Base-by-base conservation (phyloP, 1,140 invertebrate species). In the Musca vetustissima region DNA sequence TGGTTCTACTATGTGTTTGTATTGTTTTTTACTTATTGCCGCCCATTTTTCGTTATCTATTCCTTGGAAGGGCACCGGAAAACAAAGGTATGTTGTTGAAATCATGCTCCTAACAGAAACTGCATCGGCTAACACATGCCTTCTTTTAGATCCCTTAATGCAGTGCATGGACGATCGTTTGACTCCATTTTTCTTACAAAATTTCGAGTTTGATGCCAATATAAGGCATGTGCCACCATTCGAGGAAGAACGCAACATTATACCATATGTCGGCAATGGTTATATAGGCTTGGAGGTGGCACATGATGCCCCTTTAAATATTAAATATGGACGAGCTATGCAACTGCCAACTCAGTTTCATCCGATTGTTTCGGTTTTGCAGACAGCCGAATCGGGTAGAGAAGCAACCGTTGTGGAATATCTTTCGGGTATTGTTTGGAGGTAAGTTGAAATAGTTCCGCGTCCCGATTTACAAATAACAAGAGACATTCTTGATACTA, bases 251-350 rank as follows among this genome's bases (percentile, higher is more conserved):
- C 84, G 87, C 61, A 83, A 86, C 66, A 92, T 88, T 78, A 85
- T 91, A 75, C 89, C 91, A 74, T 93, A 93, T 80, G 86, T 93
- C 28, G 93, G 92, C 65, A 94, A 95, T 85, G 92, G 93, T 4
- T 83, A 90, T 61, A 83, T 93, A 71, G 92, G 90, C 0, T 73
- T 91, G 22, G 84, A 88, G 36, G 79, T 93, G 21, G 83, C 87
- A 67, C 84, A 87, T 25, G 86, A 91, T 69, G 86, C 88, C 47
- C 85, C 87, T 67, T 73, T 95, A 14, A 89, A 90, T 70, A 88
- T 92, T 48, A 90, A 90, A 79, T 81, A 86, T 70, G 89, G 90
- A 3, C 84, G 92, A 73, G 89, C 90, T 1, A 83, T 95, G 71
- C 90, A 90, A 25, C 76, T 92, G 48, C 86, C 88, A 13, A 83